These are phyloP conservation scores for Eueremaeus valkanovi DNA, from an alignment of 2,888 invertebrate species.

Conservation along the genomic window DNA sequence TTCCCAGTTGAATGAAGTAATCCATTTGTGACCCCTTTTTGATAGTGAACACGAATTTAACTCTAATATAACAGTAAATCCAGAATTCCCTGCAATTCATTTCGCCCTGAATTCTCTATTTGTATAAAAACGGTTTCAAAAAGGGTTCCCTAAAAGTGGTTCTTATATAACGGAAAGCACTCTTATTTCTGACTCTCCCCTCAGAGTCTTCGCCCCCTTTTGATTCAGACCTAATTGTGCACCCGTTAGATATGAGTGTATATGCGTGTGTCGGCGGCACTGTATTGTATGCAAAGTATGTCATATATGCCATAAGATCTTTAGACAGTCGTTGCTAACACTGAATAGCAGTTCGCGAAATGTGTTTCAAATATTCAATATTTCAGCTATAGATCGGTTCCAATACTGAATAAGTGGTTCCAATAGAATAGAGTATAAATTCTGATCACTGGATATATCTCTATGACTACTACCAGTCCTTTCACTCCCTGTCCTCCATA, in stretches of 20 bases:
- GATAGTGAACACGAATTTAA: too few species aligned
- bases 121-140: neutral
- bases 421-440: neutral
- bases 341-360: neutral
- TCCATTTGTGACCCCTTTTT: constrained; percentile 12
- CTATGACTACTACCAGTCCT: neutral
- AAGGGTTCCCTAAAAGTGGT: constrained; percentile 1
- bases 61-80: constrained; percentile 6
- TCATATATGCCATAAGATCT: neutral
- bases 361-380: too few species aligned
- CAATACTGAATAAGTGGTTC: neutral
- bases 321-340: neutral
- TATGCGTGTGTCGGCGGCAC: neutral
- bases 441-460: neutral
- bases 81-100: neutral
- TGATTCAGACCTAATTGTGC: neutral
- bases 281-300: neutral
- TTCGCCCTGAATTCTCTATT: neutral
- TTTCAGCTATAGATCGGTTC: too few species aligned
- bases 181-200: neutral
- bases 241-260: neutral
- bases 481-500: constrained; percentile 3
- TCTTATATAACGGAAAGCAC: neutral
- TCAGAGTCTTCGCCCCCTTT: neutral
- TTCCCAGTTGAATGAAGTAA: neutral